Conservation (phyloP, 2,797 vertebrate genomes). For the Dendrocincla tyrannina region DNA sequence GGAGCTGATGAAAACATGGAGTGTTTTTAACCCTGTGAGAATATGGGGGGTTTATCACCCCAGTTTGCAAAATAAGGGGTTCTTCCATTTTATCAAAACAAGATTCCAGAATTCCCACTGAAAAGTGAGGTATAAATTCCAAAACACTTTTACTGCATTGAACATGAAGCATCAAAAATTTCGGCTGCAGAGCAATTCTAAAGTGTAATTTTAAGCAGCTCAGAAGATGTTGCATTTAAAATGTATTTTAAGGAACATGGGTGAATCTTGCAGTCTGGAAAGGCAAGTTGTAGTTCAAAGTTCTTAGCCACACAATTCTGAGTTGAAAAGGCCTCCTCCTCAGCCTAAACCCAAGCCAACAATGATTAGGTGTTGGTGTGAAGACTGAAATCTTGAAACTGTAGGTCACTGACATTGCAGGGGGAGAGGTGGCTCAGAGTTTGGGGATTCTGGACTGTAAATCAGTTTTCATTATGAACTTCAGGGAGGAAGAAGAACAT, state of each 20-base stretch:
- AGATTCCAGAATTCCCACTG: not conserved
- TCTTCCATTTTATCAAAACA: not conserved
- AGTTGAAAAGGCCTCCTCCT: not conserved
- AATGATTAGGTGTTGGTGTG: not conserved
- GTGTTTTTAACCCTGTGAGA: not conserved
- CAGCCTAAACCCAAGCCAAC: not conserved
- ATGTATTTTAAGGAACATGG: not conserved
- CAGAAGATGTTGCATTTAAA: not conserved
- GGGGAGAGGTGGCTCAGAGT: rapidly evolving
- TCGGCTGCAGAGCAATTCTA: not conserved
- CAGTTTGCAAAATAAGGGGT: not conserved
- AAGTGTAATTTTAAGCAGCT: not conserved
- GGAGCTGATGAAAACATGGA: not conserved
- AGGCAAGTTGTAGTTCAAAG: not conserved
- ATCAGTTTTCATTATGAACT: not conserved
- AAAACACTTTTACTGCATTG: not conserved
- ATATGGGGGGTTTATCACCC: rapidly evolving
- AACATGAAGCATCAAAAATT: not conserved
- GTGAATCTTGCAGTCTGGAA: not conserved
- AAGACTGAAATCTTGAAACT: not conserved
- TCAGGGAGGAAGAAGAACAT: not conserved
- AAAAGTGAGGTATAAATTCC: not conserved
- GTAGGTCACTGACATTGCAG: not conserved
- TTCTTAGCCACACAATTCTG: not conserved
- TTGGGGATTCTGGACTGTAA: not conserved